phyloP scores from a whole-genome alignment of 2,113 vertebrate species.

The Callocephalon fimbriatum region DNA sequence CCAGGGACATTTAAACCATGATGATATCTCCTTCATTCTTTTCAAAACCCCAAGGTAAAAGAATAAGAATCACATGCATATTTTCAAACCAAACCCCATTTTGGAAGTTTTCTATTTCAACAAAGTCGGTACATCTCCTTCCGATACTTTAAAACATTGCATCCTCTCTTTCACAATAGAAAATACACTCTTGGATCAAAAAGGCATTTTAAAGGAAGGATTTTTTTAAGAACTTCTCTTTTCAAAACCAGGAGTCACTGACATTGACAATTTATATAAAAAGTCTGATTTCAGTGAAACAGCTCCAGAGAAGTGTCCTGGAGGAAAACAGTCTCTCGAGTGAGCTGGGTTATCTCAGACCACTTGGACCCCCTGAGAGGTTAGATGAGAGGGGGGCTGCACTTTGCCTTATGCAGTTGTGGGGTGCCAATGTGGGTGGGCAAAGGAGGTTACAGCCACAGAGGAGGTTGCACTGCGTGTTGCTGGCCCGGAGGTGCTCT shows the following conservation, averaged over 20 bases:
- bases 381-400: background rate
- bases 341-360: background rate
- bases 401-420: background rate
- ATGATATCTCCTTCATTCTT: background rate
- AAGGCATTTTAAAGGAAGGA: background rate
- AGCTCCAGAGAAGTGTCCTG: background rate
- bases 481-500: background rate
- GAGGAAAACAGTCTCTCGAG: background rate
- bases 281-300: background rate
- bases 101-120: background rate
- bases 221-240: background rate
- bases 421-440: background rate
- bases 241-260: background rate
- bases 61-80: background rate
- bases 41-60: background rate
- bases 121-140: background rate
- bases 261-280: background rate
- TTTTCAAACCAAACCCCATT: background rate
- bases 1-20: too few relatives aligned
- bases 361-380: background rate
- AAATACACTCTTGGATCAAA: background rate
- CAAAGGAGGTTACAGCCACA: background rate
- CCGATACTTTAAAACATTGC: background rate
- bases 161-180: background rate
- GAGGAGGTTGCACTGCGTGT: background rate